A percentile compares a stretch with the other conserved stretches of the same genome.
Evolutionary conservation across 2,113 vertebrate genomes (phyloP).

Genomic region (Phyllostomus hastatus): DNA sequence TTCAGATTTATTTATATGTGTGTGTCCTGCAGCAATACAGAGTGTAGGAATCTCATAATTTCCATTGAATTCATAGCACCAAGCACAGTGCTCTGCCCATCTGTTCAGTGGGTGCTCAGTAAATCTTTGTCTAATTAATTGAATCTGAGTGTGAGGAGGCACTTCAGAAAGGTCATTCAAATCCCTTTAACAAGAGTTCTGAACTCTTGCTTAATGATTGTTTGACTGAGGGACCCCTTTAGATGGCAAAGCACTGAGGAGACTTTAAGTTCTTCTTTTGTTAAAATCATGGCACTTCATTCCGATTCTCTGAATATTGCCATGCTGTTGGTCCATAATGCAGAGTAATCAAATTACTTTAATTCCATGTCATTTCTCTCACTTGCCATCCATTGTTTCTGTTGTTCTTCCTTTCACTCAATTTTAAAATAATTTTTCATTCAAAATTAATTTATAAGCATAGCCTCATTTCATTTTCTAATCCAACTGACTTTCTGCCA

Average conservation of each 20-base stretch:
- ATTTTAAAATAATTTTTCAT: background rate
- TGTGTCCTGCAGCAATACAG: background rate
- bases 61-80: fast-evolving
- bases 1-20: background rate
- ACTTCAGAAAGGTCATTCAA: background rate
- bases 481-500: background rate
- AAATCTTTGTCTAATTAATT: background rate
- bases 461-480: constrained; percentile 10
- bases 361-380: background rate
- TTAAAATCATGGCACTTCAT: background rate
- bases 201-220: background rate
- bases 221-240: background rate
- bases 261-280: background rate
- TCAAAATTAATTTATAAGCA: constrained; percentile 10
- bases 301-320: background rate
- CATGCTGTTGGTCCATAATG: background rate
- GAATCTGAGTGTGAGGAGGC: background rate
- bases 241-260: background rate
- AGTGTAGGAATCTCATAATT: background rate
- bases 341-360: background rate
- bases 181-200: background rate
- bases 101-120: background rate
- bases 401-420: background rate
- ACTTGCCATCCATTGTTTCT: background rate
- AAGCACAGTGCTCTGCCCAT: fast-evolving